Evolutionary conservation across 2,888 invertebrate species (phyloP).

Genomic region (Copidosoma aretas): DNA sequence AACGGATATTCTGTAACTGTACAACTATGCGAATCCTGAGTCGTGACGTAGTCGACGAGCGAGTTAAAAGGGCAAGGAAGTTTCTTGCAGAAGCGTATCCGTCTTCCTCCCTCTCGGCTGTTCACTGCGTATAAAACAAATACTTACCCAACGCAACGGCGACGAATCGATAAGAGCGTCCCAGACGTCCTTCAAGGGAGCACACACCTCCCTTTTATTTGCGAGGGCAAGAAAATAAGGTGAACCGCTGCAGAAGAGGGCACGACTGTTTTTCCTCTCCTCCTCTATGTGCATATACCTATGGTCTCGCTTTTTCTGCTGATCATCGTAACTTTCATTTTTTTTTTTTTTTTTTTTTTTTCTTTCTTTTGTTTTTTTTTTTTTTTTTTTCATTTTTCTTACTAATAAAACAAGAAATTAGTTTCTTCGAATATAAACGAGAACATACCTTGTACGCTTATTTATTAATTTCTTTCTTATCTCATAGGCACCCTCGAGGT

Average conservation of each 20-base stretch:
- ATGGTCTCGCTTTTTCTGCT: background rate
- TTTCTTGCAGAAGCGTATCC: background rate
- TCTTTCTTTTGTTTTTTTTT: too few relatives aligned
- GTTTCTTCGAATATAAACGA: too few relatives aligned
- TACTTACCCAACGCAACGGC: conserved; percentile 30
- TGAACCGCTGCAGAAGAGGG: conserved; percentile 2
- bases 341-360: background rate
- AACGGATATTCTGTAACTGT: too few relatives aligned
- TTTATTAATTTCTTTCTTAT: too few relatives aligned
- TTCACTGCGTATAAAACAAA: conserved; percentile 4
- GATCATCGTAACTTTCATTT: background rate
- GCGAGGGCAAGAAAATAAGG: conserved; percentile 8
- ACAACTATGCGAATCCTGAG: too few relatives aligned
- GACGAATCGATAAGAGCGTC: conserved; percentile 57
- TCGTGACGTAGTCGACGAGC: too few relatives aligned
- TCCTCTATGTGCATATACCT: too few relatives aligned
- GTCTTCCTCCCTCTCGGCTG: background rate
- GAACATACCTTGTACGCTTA: too few relatives aligned
- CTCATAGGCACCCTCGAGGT: too few relatives aligned
- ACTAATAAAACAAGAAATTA: too few relatives aligned
- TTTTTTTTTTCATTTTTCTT: too few relatives aligned
- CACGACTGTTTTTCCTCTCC: background rate
- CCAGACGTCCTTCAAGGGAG: conserved; percentile 59
- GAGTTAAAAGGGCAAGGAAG: too few relatives aligned
- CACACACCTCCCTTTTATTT: conserved; percentile 28